Evolutionary conservation across 2,888 invertebrate genomes (phyloP).

Genomic region (Pammene aurita): DNA sequence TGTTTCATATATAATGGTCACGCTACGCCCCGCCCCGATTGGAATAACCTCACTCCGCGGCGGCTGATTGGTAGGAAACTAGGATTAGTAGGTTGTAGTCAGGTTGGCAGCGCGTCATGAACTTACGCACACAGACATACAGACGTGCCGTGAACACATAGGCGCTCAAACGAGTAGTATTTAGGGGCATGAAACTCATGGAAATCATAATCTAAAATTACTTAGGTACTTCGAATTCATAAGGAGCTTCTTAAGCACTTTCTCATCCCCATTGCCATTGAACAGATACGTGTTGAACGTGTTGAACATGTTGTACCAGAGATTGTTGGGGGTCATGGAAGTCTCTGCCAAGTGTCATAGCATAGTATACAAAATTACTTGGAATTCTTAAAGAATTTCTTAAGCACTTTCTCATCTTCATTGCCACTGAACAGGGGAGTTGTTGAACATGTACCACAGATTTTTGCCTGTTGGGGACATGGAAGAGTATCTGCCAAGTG

Average conservation of each 20-base stretch:
- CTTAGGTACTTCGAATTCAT: conserved; percentile 82
- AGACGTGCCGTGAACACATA: too few species aligned
- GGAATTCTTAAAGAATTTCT: too few species aligned
- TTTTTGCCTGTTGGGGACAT: conserved; percentile 84
- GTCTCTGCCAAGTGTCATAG: conserved; percentile 89
- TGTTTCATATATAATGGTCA: too few species aligned
- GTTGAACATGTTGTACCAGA: conserved; percentile 96
- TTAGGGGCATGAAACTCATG: too few species aligned
- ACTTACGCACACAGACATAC: too few species aligned
- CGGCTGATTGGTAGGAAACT: too few species aligned
- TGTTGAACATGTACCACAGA: conserved; percentile 95
- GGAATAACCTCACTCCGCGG: too few species aligned
- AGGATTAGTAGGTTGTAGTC: too few species aligned
- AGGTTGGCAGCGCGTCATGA: too few species aligned
- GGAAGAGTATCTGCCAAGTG: conserved; percentile 87
- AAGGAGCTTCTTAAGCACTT: conserved; percentile 85
- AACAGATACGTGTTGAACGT: conserved; percentile 95
- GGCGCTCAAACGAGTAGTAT: too few species aligned
- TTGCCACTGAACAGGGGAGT: conserved; percentile 90
- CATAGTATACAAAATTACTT: conserved; percentile 87
- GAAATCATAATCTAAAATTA: too few species aligned
- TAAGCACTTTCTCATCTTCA: conserved; percentile 82
- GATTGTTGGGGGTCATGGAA: conserved; percentile 85
- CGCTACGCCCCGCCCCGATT: too few species aligned
- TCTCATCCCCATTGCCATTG: conserved; percentile 81